Conservation (phyloP, 2,797 vertebrate species). For the Halcyon leucocephala region DNA sequence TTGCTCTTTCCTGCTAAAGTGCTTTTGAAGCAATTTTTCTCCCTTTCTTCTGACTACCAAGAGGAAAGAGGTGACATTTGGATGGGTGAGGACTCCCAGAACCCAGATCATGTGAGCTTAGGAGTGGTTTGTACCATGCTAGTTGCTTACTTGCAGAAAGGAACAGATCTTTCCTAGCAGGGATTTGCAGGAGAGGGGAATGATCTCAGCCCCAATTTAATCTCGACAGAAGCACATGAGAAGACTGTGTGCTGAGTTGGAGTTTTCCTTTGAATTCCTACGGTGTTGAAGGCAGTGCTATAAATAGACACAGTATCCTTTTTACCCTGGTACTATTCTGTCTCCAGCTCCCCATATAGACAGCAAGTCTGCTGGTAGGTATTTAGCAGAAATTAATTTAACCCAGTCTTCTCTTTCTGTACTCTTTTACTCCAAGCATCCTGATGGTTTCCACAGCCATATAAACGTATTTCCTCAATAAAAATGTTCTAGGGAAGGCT, state of each 20-base stretch:
- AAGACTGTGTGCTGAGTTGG: slow-evolving; percentile 57
- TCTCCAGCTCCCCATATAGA: slow-evolving; percentile 44
- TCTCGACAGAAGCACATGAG: slow-evolving; percentile 55
- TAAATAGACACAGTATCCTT: slow-evolving; percentile 65
- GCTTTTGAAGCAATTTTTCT: background rate
- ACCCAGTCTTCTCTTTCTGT: slow-evolving; percentile 43
- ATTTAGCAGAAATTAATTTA: slow-evolving; percentile 69
- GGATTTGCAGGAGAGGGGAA: slow-evolving; percentile 9
- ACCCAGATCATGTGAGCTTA: background rate
- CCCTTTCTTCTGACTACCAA: background rate
- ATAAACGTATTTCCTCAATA: slow-evolving; percentile 6
- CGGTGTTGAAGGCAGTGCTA: slow-evolving; percentile 54
- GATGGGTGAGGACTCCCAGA: background rate
- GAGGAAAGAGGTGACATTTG: background rate
- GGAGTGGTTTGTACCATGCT: background rate
- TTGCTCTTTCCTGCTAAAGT: background rate
- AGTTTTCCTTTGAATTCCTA: slow-evolving; percentile 69
- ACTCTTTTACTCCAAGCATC: background rate
- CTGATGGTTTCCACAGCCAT: background rate
- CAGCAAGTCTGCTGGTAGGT: slow-evolving; percentile 55
- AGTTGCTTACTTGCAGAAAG: background rate
- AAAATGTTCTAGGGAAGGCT: slow-evolving; percentile 27
- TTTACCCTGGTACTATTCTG: slow-evolving; percentile 56
- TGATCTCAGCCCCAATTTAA: slow-evolving; percentile 36
- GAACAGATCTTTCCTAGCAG: slow-evolving; percentile 3